These are phyloP conservation scores for Scyliorhinus canicula DNA, from an alignment of 2,797 vertebrate species.

Conservation along the genomic window DNA sequence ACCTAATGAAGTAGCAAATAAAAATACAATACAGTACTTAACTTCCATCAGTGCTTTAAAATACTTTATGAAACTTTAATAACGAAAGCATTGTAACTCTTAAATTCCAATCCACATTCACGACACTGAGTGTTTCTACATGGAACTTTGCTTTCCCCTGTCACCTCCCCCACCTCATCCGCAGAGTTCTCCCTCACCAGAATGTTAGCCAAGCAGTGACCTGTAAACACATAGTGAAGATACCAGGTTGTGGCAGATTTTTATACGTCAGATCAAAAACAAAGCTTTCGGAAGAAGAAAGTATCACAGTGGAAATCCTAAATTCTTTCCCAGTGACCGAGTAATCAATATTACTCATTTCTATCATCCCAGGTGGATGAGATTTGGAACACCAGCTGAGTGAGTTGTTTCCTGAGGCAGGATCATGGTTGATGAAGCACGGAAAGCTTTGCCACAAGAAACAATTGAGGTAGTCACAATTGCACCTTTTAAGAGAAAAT, in stretches of 20 bases:
- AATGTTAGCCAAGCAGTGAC: neutral
- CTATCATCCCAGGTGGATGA: neutral
- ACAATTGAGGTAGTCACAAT: neutral
- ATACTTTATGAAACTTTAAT: neutral
- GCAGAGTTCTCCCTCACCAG: neutral
- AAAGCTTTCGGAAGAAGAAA: neutral
- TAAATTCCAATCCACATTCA: neutral
- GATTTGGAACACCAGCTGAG: neutral
- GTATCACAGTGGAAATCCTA: neutral
- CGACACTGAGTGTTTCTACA: neutral
- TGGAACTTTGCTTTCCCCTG: neutral
- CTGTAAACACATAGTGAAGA: neutral
- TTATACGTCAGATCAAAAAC: neutral
- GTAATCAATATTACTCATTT: constrained; percentile 21
- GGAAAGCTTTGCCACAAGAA: neutral
- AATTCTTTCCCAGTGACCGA: neutral
- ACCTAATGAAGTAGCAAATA: neutral
- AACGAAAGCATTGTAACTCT: neutral
- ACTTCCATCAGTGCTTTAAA: neutral
- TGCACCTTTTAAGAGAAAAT: constrained; percentile 22
- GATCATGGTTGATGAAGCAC: neutral
- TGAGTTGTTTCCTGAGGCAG: neutral
- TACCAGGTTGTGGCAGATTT: neutral
- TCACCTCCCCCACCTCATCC: neutral
- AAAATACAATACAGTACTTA: neutral